phyloP scores from a whole-genome alignment of 92 coral and sea anemone species.

The Palythoa caribaeorum region DNA sequence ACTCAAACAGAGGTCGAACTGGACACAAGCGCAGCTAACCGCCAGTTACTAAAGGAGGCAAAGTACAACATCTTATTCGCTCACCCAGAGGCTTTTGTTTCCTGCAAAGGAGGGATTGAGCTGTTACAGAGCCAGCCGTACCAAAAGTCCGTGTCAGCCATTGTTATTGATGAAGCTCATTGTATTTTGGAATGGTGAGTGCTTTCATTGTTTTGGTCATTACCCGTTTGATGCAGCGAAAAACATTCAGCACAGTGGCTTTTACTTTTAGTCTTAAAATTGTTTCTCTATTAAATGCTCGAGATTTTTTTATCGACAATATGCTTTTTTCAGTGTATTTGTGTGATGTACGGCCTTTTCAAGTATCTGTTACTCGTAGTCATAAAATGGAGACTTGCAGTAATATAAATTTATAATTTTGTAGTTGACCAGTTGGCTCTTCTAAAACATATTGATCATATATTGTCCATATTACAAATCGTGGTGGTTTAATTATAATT shows the following conservation, averaged over 20 bases:
- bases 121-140: constrained; percentile 62
- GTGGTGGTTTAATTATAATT: neutral
- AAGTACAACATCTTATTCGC: constrained; percentile 49
- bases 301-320: neutral
- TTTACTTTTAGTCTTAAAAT: constrained; percentile 18
- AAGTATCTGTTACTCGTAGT: constrained; percentile 29
- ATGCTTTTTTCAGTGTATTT: neutral
- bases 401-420: too few relatives aligned
- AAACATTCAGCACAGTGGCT: constrained; percentile 44
- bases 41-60: constrained; percentile 41
- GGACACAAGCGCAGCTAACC: constrained; percentile 44
- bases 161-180: constrained; percentile 64
- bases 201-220: constrained; percentile 19
- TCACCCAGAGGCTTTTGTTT: constrained; percentile 65
- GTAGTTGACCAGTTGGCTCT: constrained; percentile 7
- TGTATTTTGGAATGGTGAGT: constrained; percentile 78
- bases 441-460: neutral
- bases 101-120: constrained; percentile 62
- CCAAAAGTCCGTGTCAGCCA: constrained; percentile 54
- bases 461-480: neutral
- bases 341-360: constrained; percentile 15
- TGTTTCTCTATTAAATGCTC: constrained; percentile 15
- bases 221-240: neutral
- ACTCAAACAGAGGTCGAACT: constrained; percentile 1
- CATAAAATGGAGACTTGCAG: constrained; percentile 20